Percentiles rank a stretch among this genome's conserved stretches.
Conservation (phyloP, 2,888 invertebrate species). For the Ectemnius cavifrons region DNA sequence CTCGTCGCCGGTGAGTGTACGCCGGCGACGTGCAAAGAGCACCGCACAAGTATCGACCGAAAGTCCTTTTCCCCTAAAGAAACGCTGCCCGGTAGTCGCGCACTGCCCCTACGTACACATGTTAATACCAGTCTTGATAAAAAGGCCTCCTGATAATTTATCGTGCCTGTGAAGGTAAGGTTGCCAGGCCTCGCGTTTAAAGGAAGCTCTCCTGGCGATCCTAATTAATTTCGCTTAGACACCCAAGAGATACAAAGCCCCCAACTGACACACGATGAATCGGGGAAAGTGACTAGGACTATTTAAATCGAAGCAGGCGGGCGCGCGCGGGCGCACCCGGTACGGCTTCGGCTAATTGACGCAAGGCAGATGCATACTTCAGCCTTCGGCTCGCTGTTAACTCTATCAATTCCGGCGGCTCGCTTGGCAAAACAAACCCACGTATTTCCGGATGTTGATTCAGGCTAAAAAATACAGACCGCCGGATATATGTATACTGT, state of each 20-base stretch:
- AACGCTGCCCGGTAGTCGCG: constrained; percentile 5
- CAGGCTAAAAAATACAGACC: constrained; percentile 60
- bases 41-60: constrained; percentile 7
- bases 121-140: not conserved
- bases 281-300: constrained; percentile 49
- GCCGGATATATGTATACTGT: constrained; percentile 21
- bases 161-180: not conserved
- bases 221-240: constrained; percentile 37
- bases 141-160: too few species aligned
- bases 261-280: constrained; percentile 19
- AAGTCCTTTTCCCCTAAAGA: constrained; percentile 36
- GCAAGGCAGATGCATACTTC: constrained; percentile 69
- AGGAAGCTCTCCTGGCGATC: constrained; percentile 12
- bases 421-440: constrained; percentile 68
- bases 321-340: constrained; percentile 32
- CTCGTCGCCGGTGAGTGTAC: not conserved
- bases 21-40: constrained; percentile 20
- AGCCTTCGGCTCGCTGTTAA: constrained; percentile 61
- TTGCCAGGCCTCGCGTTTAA: not conserved
- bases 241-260: constrained; percentile 19
- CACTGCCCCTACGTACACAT: not conserved
- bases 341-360: constrained; percentile 67
- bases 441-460: constrained; percentile 69
- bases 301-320: constrained; percentile 61
- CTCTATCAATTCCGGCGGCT: constrained; percentile 68